phyloP scores from a whole-genome alignment of 2,113 vertebrate species.

The Origma solitaria region DNA sequence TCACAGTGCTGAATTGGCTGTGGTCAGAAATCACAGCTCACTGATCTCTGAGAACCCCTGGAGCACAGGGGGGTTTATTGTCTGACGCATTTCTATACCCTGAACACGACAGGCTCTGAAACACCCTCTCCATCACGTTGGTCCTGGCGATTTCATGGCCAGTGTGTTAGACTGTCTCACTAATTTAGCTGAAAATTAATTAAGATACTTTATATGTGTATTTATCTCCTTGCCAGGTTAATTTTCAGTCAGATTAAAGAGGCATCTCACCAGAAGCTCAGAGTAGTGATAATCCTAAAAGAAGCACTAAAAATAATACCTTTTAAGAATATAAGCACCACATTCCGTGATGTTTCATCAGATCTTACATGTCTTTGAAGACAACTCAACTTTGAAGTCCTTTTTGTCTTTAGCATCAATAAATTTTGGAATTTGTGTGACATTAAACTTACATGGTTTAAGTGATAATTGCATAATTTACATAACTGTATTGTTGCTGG shows the following conservation, averaged over 20 bases:
- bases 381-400: neutral
- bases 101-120: neutral
- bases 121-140: neutral
- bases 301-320: neutral
- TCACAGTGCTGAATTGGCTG: neutral
- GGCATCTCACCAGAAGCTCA: neutral
- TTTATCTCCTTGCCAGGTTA: neutral
- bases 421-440: neutral
- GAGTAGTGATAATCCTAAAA: neutral
- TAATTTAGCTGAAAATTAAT: neutral
- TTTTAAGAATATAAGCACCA: neutral
- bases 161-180: accelerated
- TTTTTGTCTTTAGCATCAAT: neutral
- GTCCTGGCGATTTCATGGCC: neutral
- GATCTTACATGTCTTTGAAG: neutral
- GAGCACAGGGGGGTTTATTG: neutral
- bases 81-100: neutral
- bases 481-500: neutral
- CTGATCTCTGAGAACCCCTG: neutral
- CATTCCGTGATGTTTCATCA: neutral
- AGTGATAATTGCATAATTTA: constrained; percentile 11
- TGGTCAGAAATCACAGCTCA: neutral
- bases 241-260: neutral
- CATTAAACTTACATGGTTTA: neutral
- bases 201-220: neutral